Conservation (phyloP, 2,113 vertebrate species). For the Vanacampus margaritifer region DNA sequence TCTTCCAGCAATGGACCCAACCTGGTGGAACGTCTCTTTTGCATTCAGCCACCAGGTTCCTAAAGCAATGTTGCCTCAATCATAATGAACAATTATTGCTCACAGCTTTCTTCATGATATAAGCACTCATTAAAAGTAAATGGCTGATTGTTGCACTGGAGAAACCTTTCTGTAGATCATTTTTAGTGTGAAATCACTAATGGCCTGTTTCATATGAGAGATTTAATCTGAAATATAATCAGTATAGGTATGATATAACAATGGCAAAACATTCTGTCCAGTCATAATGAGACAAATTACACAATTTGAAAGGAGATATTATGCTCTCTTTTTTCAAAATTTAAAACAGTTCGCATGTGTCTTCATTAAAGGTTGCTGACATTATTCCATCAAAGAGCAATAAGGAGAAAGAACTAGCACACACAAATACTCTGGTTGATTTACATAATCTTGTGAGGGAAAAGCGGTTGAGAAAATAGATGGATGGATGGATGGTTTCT, state of each 20-base stretch:
- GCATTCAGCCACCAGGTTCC: constrained; percentile 55
- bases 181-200: constrained; percentile 67
- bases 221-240: constrained; percentile 40
- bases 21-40: constrained; percentile 63
- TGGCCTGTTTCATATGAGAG: constrained; percentile 39
- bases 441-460: too few species aligned
- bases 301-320: neutral
- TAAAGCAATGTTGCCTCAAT: constrained; percentile 61
- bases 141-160: constrained; percentile 51
- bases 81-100: constrained; percentile 73
- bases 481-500: too few species aligned
- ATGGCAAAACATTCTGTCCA: constrained; percentile 13
- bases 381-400: neutral
- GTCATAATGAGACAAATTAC: constrained; percentile 38
- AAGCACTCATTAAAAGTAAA: constrained; percentile 71
- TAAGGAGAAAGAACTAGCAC: neutral
- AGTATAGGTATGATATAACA: constrained; percentile 25
- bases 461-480: too few species aligned
- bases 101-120: constrained; percentile 68
- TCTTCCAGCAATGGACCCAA: constrained; percentile 19
- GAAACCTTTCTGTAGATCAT: constrained; percentile 66
- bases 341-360: neutral
- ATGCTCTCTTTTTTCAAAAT: neutral
- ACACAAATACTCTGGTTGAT: neutral
- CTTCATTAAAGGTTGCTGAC: neutral